These are phyloP conservation scores for Zootoca vivipara DNA, from an alignment of 2,113 vertebrate species.

Conservation along the genomic window DNA sequence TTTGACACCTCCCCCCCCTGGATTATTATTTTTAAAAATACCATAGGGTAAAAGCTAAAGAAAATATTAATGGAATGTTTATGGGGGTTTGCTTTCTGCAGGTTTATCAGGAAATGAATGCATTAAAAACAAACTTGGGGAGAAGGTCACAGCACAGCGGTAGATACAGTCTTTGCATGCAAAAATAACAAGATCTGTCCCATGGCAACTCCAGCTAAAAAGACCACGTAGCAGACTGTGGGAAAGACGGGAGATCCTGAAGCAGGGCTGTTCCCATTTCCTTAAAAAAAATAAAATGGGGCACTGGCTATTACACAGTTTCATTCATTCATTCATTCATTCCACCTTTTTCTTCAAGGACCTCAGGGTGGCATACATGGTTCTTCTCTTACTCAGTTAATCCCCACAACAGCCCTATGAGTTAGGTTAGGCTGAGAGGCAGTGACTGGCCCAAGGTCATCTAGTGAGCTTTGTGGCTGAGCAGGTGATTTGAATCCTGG, in stretches of 20 bases:
- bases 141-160: neutral
- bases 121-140: neutral
- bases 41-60: neutral
- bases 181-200: neutral
- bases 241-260: neutral
- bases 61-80: neutral
- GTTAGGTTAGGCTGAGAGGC: too few relatives aligned
- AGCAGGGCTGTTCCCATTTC: too few relatives aligned
- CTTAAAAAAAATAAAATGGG: too few relatives aligned
- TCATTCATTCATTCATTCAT: too few relatives aligned
- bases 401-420: too few relatives aligned
- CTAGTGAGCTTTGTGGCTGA: too few relatives aligned
- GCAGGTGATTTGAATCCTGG: too few relatives aligned
- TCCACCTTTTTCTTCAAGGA: neutral
- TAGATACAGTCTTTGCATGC: neutral
- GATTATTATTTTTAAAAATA: too few relatives aligned
- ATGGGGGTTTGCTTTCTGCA: neutral
- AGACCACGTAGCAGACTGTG: neutral
- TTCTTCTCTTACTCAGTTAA: too few relatives aligned
- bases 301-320: neutral
- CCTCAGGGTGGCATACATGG: too few relatives aligned
- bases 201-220: too few relatives aligned
- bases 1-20: neutral
- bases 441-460: too few relatives aligned
- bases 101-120: neutral